Conservation (phyloP, 1,140 invertebrate genomes). For the Hesperophylax magnus region DNA sequence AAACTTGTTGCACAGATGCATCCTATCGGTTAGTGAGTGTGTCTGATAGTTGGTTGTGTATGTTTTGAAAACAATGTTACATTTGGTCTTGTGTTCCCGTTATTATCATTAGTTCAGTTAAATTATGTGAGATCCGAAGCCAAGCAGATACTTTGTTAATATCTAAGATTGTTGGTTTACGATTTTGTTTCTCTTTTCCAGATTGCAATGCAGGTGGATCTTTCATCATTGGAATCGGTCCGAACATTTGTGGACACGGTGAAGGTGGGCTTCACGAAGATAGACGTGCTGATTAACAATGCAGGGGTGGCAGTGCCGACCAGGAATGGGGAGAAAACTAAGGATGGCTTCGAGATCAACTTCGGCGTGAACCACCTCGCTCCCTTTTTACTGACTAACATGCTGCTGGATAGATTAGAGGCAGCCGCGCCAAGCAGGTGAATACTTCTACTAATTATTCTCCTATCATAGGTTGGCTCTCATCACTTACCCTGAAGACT, state of each 20-base stretch:
- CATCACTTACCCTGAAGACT: too few relatives aligned
- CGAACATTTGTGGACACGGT: conserved; percentile 78
- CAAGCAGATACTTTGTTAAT: too few relatives aligned
- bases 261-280: conserved; percentile 68
- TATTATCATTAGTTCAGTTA: too few relatives aligned
- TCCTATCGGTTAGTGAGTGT: too few relatives aligned
- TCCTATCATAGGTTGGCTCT: not conserved
- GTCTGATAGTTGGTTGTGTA: too few relatives aligned
- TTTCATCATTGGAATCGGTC: conserved; percentile 80
- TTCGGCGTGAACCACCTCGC: conserved; percentile 86
- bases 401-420: conserved; percentile 77
- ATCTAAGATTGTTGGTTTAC: too few relatives aligned
- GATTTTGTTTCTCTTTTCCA: conserved; percentile 61
- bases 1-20: too few relatives aligned
- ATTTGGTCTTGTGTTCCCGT: too few relatives aligned
- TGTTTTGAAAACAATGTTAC: too few relatives aligned
- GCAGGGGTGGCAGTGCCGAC: conserved; percentile 83
- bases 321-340: conserved; percentile 69
- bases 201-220: conserved; percentile 81
- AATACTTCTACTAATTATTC: conserved; percentile 46
- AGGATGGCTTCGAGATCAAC: conserved; percentile 87
- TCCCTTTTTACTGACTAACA: conserved; percentile 87
- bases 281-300: conserved; percentile 94
- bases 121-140: too few relatives aligned
- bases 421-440: conserved; percentile 71